Evolutionary conservation across 64 coral and sea anemone genomes (phyloP).

Genomic region (Porites lutea): DNA sequence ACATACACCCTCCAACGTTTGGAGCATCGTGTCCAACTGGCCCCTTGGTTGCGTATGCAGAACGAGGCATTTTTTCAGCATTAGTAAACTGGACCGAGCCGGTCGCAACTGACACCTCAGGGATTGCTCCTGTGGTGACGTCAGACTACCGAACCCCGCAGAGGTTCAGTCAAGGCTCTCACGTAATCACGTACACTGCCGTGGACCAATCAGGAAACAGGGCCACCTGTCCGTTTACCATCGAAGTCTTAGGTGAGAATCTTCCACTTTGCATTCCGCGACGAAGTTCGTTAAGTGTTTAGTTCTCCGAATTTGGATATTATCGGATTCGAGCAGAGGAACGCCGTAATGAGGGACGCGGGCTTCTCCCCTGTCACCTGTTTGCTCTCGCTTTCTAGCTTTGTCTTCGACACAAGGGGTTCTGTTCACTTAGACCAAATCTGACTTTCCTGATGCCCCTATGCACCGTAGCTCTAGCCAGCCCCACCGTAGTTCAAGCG

Average conservation of each 20-base stretch:
- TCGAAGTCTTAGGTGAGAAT: slow-evolving; percentile 40
- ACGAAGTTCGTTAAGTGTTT: too few species aligned
- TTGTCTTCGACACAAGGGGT: too few species aligned
- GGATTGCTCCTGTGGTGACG: background rate
- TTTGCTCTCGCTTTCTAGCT: too few species aligned
- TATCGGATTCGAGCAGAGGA: too few species aligned
- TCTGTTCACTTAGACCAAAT: too few species aligned
- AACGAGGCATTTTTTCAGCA: background rate
- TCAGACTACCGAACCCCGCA: slow-evolving; percentile 5
- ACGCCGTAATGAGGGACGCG: too few species aligned
- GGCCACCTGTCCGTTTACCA: slow-evolving; percentile 23
- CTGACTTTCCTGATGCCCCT: too few species aligned
- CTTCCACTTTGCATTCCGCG: too few species aligned
- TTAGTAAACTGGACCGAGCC: slow-evolving; percentile 36
- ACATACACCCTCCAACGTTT: slow-evolving; percentile 1
- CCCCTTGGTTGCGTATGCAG: background rate
- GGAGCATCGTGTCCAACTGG: background rate
- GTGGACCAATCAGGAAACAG: slow-evolving; percentile 41
- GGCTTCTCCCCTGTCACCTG: too few species aligned
- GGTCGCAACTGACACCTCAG: slow-evolving; percentile 30
- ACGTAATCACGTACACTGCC: slow-evolving; percentile 47
- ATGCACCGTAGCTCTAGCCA: too few species aligned
- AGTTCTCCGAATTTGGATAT: too few species aligned
- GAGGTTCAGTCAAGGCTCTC: slow-evolving; percentile 14
- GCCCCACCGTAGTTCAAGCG: too few species aligned